phyloP scores from a whole-genome alignment of 2,888 invertebrate species.

The Gnatocerus cornutus region DNA sequence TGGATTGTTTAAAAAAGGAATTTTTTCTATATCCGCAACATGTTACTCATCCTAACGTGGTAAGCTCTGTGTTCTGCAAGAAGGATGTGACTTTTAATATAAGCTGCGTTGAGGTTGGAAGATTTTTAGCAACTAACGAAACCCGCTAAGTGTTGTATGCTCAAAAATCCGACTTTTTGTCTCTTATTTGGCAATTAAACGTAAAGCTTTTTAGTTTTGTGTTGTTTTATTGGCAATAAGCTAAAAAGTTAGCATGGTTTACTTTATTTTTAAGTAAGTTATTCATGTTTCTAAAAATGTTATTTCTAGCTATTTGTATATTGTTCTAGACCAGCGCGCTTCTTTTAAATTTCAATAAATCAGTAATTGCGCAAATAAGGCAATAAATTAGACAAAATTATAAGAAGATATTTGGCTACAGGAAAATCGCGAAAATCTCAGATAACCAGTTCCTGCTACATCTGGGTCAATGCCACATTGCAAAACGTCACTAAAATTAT shows the following conservation, averaged over 20 bases:
- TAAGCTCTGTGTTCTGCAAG: conserved; percentile 56
- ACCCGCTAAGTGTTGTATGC: conserved; percentile 12
- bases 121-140: conserved; percentile 25
- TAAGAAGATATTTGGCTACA: background rate
- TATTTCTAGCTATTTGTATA: conserved; percentile 52
- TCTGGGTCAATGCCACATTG: conserved; percentile 37
- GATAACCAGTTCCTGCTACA: conserved; percentile 24
- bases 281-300: conserved; percentile 53
- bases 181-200: conserved; percentile 43
- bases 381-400: conserved; percentile 21
- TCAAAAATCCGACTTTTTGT: conserved; percentile 23
- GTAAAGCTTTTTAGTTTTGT: conserved; percentile 43
- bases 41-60: conserved; percentile 54
- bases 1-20: conserved; percentile 35
- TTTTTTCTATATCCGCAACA: conserved; percentile 44
- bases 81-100: conserved; percentile 36
- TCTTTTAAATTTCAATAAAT: conserved; percentile 43
- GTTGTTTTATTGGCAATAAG: conserved; percentile 52
- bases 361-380: conserved; percentile 42
- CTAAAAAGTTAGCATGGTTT: conserved; percentile 48
- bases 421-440: conserved; percentile 6
- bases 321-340: conserved; percentile 46
- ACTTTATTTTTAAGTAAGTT: conserved; percentile 53
- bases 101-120: conserved; percentile 22
- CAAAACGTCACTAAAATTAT: conserved; percentile 21